A percentile compares a stretch with the other conserved stretches of the same genome.
Conservation (phyloP, 2,888 invertebrate genomes). For the Drosophila setosimentum region DNA sequence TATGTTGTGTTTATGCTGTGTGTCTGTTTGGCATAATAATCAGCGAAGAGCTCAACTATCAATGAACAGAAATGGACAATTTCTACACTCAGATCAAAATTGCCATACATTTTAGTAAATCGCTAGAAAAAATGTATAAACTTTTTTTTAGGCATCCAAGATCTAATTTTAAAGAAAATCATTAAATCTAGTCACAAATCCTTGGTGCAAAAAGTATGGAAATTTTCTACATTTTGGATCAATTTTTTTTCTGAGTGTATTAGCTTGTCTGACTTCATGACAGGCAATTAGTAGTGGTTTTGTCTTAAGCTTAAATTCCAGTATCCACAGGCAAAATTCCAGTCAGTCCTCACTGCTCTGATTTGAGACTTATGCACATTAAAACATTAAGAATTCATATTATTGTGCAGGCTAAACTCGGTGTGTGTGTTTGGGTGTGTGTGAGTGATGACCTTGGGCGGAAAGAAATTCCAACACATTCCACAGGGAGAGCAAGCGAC, state of each 20-base stretch:
- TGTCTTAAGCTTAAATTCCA: slow-evolving; percentile 24
- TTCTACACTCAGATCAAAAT: not conserved
- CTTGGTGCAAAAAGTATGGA: not conserved
- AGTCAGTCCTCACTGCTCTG: not conserved
- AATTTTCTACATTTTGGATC: not conserved
- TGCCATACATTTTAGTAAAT: not conserved
- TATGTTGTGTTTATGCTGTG: slow-evolving; percentile 12
- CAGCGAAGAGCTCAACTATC: slow-evolving; percentile 25
- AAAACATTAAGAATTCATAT: slow-evolving; percentile 57
- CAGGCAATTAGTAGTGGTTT: not conserved
- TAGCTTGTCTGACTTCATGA: slow-evolving; percentile 12
- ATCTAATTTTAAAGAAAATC: no score
- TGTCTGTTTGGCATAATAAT: slow-evolving; percentile 37
- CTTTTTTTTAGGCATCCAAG: no score
- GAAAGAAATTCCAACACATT: slow-evolving; percentile 25
- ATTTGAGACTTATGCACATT: slow-evolving; percentile 6
- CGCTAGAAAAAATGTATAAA: not conserved
- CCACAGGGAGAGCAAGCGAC: slow-evolving; percentile 14
- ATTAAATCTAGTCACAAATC: no score
- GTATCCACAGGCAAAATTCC: not conserved
- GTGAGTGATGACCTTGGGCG: slow-evolving; percentile 1
- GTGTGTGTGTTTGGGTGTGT: not conserved
- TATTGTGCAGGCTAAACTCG: slow-evolving; percentile 7
- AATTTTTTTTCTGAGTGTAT: not conserved
- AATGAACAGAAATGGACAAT: slow-evolving; percentile 8